These are phyloP conservation scores for Trachymyrmex septentrionalis DNA, from an alignment of 1,140 invertebrate genomes.

Conservation along the genomic window DNA sequence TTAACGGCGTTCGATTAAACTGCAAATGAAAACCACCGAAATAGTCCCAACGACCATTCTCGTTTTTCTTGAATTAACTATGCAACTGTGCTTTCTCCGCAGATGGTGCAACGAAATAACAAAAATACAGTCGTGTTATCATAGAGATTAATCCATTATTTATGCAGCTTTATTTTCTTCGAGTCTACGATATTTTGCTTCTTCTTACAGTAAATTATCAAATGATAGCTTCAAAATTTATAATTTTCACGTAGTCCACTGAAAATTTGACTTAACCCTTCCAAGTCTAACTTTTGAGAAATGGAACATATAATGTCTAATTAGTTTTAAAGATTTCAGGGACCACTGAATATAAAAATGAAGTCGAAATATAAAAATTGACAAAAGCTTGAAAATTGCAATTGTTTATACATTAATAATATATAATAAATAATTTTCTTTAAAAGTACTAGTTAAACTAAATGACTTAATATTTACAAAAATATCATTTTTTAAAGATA, in stretches of 20 bases:
- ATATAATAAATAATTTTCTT: no score
- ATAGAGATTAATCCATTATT: conserved; percentile 44
- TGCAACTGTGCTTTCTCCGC: conserved; percentile 15
- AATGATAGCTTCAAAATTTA: not conserved
- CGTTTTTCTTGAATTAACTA: conserved; percentile 39
- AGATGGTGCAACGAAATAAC: conserved; percentile 19
- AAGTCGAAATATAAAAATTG: no score
- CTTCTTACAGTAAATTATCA: conserved; percentile 2
- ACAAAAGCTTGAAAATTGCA: no score
- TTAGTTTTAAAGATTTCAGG: no score
- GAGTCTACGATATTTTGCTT: not conserved
- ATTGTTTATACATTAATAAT: no score
- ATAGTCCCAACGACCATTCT: not conserved
- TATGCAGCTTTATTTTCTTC: not conserved
- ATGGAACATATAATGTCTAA: no score
- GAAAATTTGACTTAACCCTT: not conserved
- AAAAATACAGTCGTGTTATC: conserved; percentile 31
- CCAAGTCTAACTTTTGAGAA: no score
- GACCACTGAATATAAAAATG: no score
- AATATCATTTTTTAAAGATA: no score
- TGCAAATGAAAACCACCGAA: conserved; percentile 48
- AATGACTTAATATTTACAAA: no score
- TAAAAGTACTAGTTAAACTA: no score
- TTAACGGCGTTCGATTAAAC: conserved; percentile 67
- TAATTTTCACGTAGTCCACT: not conserved